phyloP scores from a whole-genome alignment of 2,888 invertebrate species.

The Cataglyphis livida region DNA sequence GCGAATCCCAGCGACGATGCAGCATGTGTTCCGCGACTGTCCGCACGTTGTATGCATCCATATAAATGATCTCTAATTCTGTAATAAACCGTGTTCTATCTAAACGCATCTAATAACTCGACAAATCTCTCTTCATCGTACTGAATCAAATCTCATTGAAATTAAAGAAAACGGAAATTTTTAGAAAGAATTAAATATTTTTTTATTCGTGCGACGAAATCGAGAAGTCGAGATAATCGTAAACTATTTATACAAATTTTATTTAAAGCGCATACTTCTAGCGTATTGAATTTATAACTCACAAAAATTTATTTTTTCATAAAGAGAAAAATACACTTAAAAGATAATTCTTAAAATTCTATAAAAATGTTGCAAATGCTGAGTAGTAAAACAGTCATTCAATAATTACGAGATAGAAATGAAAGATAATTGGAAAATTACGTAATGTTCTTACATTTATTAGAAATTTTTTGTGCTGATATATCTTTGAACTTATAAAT shows the following conservation, averaged over 20 bases:
- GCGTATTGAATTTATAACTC: no score
- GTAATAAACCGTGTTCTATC: constrained; percentile 24
- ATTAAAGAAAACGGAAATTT: background rate
- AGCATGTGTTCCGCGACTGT: constrained; percentile 18
- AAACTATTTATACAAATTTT: background rate
- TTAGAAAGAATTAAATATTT: background rate
- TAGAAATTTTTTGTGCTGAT: background rate
- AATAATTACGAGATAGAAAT: background rate
- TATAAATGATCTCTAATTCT: constrained; percentile 36
- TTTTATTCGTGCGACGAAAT: background rate
- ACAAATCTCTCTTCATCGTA: constrained; percentile 15
- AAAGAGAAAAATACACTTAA: background rate
- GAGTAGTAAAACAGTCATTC: background rate
- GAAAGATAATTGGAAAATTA: background rate
- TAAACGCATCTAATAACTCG: constrained; percentile 25
- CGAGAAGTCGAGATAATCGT: background rate
- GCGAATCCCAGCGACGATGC: constrained; percentile 31
- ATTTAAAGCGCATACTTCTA: no score
- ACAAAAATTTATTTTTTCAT: background rate
- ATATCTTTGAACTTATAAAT: background rate
- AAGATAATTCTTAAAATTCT: background rate
- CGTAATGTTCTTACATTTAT: background rate
- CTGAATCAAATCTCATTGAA: background rate
- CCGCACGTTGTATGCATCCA: background rate
- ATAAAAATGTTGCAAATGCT: background rate